Evolutionary conservation across 2,888 invertebrate genomes (phyloP), one percentile per base, ranked within the genome.

Genomic region (Tromatobia lineatoria): DNA sequence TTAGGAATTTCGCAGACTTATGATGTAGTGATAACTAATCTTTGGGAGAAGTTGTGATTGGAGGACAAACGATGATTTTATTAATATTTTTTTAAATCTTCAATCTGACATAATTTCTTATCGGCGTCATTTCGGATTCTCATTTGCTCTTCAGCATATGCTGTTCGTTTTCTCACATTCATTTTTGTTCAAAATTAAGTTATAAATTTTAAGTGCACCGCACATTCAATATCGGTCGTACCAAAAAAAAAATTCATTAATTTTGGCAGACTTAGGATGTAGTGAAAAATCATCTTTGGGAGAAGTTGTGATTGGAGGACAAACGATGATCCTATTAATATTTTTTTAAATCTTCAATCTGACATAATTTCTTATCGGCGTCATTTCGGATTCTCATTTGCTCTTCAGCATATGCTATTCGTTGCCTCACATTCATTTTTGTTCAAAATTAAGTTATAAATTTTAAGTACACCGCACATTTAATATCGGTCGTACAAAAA

Each of bases 131-230:
- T 34, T 29, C 18, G 13, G 20, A 13, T 34, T 10, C 59, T 6
- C n/a, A 29, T 59, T 15, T 15, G 57, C 25, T 23, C 77, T 82
- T 81, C 47, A 74, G 45, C 18, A 20, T 20, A 38, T 47, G 34
- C 25, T 54, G 67, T 25, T 59, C 82, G 80, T 79, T 77, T 54
- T 79, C 34, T 42, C 61, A 61, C 70, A 66, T 67, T 15, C 23
- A 61, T 61, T 47, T 47, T 79, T 59, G 18, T 69, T 71, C 29
- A 13, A 42, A 25, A 54, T 29, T 59, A 13, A 25, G 59, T 45
- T n/a, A 47, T 67, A 11, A 52, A 78, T 76, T 59, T 57, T 76
- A 42, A 23, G 45, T 61, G 45, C 64, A 50, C 25, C 61, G 20
- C 76, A 64, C 23, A 25, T 71, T 38, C 67, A 71, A 73, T 75